These are phyloP conservation scores for Paracanthobrama guichenoti DNA, from an alignment of 2,113 vertebrate genomes.

Conservation along the genomic window DNA sequence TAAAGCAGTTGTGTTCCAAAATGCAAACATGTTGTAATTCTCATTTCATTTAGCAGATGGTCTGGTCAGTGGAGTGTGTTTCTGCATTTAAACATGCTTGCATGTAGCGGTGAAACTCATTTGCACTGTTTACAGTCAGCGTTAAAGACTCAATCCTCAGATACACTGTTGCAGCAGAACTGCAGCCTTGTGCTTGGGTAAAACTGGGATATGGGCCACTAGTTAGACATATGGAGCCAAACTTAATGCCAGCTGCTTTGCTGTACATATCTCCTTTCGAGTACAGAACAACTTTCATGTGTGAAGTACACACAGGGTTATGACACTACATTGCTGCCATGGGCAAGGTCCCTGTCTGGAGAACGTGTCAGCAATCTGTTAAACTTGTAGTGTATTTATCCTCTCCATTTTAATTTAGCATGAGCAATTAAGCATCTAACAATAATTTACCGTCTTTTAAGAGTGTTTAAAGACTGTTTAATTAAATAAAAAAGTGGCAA, in stretches of 20 bases:
- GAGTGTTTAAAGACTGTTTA: too few relatives aligned
- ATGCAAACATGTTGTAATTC: not conserved
- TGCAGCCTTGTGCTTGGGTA: constrained; percentile 27
- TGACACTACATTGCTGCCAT: not conserved
- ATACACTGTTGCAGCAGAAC: constrained; percentile 20
- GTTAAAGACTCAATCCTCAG: constrained; percentile 4
- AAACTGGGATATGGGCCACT: constrained; percentile 26
- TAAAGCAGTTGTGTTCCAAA: not conserved
- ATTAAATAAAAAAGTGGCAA: not conserved
- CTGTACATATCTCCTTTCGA: not conserved
- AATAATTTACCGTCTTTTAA: too few relatives aligned
- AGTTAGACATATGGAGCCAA: constrained; percentile 12
- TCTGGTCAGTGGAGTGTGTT: not conserved
- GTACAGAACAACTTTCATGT: constrained; percentile 12
- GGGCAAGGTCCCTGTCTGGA: constrained; percentile 16
- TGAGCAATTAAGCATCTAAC: not conserved
- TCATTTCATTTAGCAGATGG: not conserved
- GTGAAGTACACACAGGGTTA: constrained; percentile 28
- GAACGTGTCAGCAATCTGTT: not conserved
- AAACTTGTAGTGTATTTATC: not conserved
- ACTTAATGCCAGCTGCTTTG: constrained; percentile 31
- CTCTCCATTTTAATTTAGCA: not conserved
- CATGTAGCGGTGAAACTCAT: not conserved
- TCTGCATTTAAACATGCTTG: not conserved
- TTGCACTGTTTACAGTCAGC: not conserved